These are phyloP conservation scores for Shinisaurus crocodilurus DNA, from an alignment of 2,113 vertebrate species.

Conservation along the genomic window DNA sequence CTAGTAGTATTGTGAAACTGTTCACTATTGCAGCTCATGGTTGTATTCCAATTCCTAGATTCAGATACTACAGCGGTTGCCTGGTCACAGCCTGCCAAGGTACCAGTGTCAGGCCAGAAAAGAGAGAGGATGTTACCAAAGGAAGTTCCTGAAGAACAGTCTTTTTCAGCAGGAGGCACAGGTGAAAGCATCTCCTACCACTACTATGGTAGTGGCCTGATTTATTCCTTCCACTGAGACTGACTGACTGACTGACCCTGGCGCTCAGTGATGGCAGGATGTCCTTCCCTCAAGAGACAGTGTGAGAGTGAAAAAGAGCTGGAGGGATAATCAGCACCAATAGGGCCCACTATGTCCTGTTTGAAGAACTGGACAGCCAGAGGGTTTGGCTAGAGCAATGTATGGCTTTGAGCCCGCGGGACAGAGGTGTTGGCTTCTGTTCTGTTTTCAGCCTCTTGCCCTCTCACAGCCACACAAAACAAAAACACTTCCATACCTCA, in stretches of 20 bases:
- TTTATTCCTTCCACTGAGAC: neutral
- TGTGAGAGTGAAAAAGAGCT: neutral
- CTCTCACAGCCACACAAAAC: accelerated
- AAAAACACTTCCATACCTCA: accelerated
- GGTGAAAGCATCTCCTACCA: accelerated
- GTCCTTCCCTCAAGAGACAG: neutral
- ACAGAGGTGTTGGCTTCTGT: neutral
- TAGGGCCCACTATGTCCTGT: neutral
- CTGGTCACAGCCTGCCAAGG: constrained; percentile 83
- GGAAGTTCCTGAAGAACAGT: neutral
- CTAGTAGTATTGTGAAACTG: neutral
- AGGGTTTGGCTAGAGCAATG: neutral
- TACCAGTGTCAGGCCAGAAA: constrained; percentile 66
- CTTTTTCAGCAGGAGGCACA: constrained; percentile 58
- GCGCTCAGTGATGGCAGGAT: neutral
- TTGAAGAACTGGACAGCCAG: neutral
- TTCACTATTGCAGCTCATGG: accelerated
- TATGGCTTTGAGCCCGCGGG: neutral
- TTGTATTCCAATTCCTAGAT: constrained; percentile 72
- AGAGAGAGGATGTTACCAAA: constrained; percentile 57
- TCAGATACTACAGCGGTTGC: constrained; percentile 83
- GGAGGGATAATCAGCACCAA: neutral
- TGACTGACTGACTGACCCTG: neutral
- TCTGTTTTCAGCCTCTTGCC: neutral
- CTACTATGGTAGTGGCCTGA: neutral